Conservation (phyloP, 2,113 vertebrate species). For the Cygnus buccinator region DNA sequence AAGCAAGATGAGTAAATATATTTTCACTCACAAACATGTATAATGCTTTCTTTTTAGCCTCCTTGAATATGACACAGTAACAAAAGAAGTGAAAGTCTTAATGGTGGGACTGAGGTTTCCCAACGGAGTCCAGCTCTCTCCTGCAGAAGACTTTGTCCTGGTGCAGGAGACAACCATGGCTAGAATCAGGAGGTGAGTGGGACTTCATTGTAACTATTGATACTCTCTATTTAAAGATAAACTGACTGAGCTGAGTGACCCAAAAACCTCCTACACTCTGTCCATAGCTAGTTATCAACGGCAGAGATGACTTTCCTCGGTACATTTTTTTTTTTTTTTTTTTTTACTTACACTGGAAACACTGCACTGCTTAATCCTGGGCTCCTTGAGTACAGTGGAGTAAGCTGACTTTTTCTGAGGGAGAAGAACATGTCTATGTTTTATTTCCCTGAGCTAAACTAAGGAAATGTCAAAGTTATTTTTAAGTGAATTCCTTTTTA, state of each 20-base stretch:
- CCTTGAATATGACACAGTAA: conserved; percentile 88
- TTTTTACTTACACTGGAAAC: not conserved
- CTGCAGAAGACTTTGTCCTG: conserved; percentile 93
- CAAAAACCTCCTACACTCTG: not conserved
- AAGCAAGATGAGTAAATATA: not conserved
- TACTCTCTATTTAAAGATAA: not conserved
- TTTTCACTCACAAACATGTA: not conserved
- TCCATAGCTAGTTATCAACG: not conserved
- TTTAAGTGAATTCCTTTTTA: not conserved
- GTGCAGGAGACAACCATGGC: conserved; percentile 95
- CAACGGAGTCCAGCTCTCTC: conserved; percentile 95
- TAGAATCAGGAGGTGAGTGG: conserved; percentile 87
- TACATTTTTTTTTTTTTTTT: not conserved
- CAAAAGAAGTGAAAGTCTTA: conserved; percentile 88
- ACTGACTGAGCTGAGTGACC: not conserved
- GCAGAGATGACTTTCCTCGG: not conserved
- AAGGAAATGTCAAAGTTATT: fast-evolving
- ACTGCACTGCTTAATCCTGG: not conserved
- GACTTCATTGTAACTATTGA: not conserved
- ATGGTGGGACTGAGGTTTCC: conserved; percentile 92
- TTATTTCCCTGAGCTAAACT: not conserved
- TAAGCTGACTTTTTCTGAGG: not conserved
- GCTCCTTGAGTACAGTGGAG: not conserved
- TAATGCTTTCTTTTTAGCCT: conserved; percentile 76
- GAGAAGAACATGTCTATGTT: not conserved